Conservation (phyloP, 2,888 invertebrate species). For the Xanthorhoe designata region DNA sequence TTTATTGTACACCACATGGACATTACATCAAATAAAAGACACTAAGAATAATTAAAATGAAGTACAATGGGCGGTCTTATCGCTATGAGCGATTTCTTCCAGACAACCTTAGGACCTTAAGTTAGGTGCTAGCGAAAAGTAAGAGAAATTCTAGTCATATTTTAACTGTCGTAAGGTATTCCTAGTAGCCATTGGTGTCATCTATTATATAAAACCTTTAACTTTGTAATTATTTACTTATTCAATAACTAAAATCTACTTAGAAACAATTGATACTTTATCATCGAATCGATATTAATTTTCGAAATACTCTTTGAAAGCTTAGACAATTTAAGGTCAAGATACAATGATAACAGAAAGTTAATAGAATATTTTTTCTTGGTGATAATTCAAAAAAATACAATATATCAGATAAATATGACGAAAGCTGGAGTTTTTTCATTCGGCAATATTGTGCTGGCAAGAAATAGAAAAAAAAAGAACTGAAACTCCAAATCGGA, state of each 20-base stretch:
- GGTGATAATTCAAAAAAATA: conserved; percentile 9
- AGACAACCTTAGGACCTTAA: no score
- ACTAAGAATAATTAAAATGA: no score
- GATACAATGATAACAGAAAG: conserved; percentile 16
- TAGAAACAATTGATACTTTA: background rate
- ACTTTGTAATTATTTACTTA: no score
- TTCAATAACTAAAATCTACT: no score
- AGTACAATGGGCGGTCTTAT: no score
- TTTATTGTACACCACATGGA: no score
- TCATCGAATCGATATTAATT: background rate
- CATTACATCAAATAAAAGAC: no score
- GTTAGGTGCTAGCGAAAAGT: background rate
- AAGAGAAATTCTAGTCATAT: background rate
- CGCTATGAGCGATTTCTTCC: no score
- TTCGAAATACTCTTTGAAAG: background rate
- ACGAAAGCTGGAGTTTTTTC: conserved; percentile 15
- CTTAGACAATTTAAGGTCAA: background rate
- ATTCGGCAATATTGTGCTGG: conserved; percentile 23
- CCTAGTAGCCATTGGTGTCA: no score
- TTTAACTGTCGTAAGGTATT: no score
- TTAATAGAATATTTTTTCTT: conserved; percentile 5
- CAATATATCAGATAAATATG: conserved; percentile 17
- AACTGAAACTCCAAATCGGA: conserved; percentile 15
- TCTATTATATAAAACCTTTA: no score
- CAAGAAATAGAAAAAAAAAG: conserved; percentile 13